Evolutionary conservation across 2,888 invertebrate genomes (phyloP), one percentile per base, ranked within the genome.

Genomic region (Orthosia gracilis): DNA sequence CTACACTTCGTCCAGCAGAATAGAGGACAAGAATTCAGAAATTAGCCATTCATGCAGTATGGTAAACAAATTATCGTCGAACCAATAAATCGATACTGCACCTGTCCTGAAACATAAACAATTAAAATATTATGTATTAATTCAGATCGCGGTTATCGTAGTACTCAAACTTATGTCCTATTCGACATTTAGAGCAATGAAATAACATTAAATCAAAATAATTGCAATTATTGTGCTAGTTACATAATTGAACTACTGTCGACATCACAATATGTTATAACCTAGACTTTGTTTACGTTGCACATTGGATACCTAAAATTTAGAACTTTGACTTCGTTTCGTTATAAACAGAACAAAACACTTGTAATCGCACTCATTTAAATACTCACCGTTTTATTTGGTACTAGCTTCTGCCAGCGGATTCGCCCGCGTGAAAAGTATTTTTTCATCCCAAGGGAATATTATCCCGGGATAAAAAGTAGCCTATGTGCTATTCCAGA

Each of bases 131-230:
- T 50, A 61, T 61, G 45, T 52, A 78, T 58, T 69, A 40, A 67
- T 23, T 69, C 57, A 69, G 62, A 69, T 31, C 58, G 59, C 47
- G 9, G n/a, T 31, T 71, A 71, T 71, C 62, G 18, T 9, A 67
- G 12, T 59, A 59, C 49, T 61, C 40, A 9, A 9, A 40, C 40
- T 61, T 23, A 73, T 75, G 66, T 64, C 76, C 13, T 0, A 71
- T 67, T 79, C 63, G 79, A 79, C 80, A 80, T 80, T 80, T 76
- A 50, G 69, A 15, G 47, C 74, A 59, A 45, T 70, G 62, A 52
- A 58, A 70, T 45, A 78, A 77, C 66, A 76, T 73, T 74, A 79
- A 82, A 78, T 82, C 84, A 80, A 64, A 76, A 80, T 26, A 61
- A 61, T 71, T 15, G 57, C 49, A 45, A 72, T 65, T 45, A 68